These are phyloP conservation scores for Pseudomyrmex concolor DNA, from an alignment of 1,140 invertebrate genomes.

Conservation along the genomic window DNA sequence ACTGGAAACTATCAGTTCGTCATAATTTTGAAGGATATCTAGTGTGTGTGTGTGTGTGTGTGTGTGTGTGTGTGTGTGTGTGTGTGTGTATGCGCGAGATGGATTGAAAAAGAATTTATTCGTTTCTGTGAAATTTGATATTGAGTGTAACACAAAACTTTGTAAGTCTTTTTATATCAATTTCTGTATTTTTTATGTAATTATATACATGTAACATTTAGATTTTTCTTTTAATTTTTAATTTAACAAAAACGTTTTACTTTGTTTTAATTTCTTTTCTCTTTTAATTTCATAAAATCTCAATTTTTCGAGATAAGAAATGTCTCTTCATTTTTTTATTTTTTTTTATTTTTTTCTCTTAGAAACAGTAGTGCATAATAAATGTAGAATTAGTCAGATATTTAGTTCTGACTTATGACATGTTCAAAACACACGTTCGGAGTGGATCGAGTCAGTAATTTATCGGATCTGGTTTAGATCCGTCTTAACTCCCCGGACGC, in stretches of 20 bases:
- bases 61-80: too few species aligned
- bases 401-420: constrained; percentile 25
- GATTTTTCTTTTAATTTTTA: too few species aligned
- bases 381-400: neutral
- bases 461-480: constrained; percentile 3
- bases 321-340: neutral
- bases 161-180: neutral
- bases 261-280: too few species aligned
- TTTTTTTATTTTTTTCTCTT: neutral
- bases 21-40: neutral
- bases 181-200: neutral
- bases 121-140: neutral
- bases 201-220: too few species aligned
- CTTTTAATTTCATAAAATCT: too few species aligned
- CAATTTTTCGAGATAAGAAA: too few species aligned
- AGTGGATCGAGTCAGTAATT: constrained; percentile 8
- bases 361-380: neutral
- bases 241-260: too few species aligned
- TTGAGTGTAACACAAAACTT: neutral
- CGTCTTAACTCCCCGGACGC: constrained; percentile 6
- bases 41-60: neutral
- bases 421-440: neutral
- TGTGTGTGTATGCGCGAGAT: neutral
- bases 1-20: neutral
- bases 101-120: too few species aligned